Conservation (phyloP, 2,113 vertebrate genomes). For the Muntiacus reevesi region DNA sequence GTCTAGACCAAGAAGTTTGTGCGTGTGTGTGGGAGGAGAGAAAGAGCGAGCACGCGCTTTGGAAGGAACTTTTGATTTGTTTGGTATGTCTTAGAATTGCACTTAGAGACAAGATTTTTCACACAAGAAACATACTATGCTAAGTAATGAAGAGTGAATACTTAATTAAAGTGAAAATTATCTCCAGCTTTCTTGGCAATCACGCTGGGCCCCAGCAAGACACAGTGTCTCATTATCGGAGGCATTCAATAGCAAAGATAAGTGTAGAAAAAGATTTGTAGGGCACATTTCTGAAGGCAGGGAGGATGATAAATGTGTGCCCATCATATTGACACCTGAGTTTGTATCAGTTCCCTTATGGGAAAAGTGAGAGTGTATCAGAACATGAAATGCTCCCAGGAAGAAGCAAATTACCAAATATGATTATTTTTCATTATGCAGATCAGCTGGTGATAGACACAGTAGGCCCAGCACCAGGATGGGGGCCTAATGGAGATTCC, state of each 20-base stretch:
- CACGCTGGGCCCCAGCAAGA: not conserved
- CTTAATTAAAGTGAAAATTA: not conserved
- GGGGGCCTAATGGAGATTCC: too few relatives aligned
- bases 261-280: not conserved
- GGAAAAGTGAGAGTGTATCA: not conserved
- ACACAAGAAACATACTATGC: not conserved
- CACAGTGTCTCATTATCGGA: not conserved
- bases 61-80: not conserved
- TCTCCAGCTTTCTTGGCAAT: not conserved
- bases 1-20: not conserved
- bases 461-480: not conserved
- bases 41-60: rapidly evolving
- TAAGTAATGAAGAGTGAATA: not conserved
- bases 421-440: not conserved
- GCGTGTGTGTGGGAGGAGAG: not conserved
- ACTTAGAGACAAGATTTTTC: not conserved
- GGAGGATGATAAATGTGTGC: not conserved
- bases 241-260: not conserved
- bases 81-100: not conserved
- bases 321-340: not conserved
- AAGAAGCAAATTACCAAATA: not conserved
- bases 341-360: not conserved
- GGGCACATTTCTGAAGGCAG: not conserved
- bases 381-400: not conserved
- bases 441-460: not conserved